Conservation (phyloP, 1,140 invertebrate genomes). For the Choristoneura fumiferana region DNA sequence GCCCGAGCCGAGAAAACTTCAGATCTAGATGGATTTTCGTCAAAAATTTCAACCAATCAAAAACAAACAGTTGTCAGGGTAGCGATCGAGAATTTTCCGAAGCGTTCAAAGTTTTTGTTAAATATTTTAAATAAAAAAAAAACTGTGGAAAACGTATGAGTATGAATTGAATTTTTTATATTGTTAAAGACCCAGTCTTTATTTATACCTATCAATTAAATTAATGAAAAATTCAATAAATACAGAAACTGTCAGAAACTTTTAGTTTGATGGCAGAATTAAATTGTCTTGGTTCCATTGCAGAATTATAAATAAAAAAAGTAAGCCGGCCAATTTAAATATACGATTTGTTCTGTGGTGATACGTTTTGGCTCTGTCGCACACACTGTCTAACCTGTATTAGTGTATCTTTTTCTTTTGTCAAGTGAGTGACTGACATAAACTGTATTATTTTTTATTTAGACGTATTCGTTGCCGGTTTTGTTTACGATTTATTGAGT, state of each 20-base stretch:
- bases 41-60: constrained; percentile 59
- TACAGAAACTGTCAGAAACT: too few relatives aligned
- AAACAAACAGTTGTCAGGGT: constrained; percentile 65
- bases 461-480: neutral
- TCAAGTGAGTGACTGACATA: neutral
- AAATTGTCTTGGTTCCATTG: too few relatives aligned
- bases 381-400: too few relatives aligned
- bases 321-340: neutral
- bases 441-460: neutral
- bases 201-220: too few relatives aligned
- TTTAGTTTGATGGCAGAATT: too few relatives aligned
- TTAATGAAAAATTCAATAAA: too few relatives aligned
- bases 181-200: too few relatives aligned
- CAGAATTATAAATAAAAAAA: neutral
- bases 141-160: too few relatives aligned
- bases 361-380: too few relatives aligned
- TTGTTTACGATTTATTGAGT: neutral
- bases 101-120: constrained; percentile 28
- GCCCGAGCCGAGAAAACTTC: constrained; percentile 7
- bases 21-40: constrained; percentile 30
- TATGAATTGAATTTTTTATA: too few relatives aligned
- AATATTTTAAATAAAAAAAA: constrained; percentile 12
- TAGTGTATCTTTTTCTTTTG: too few relatives aligned
- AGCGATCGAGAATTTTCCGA: constrained; percentile 42
- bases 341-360: neutral